Percentiles rank a stretch among this genome's conserved stretches.
These are phyloP conservation scores for Taurulus bubalis DNA, from an alignment of 2,113 vertebrate genomes.

Conservation along the genomic window DNA sequence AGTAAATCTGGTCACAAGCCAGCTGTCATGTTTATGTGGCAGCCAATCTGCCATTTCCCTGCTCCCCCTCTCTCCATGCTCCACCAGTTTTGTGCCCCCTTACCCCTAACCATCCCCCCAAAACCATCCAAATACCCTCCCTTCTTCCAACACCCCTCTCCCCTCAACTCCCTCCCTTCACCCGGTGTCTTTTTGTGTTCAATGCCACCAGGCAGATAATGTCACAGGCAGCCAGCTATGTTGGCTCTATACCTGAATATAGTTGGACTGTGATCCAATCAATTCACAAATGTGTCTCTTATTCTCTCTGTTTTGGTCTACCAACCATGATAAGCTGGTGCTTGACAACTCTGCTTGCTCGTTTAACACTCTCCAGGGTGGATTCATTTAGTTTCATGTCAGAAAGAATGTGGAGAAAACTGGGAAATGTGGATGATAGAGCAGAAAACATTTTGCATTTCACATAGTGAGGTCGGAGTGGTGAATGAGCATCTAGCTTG, in stretches of 20 bases:
- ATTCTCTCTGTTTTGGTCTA: not conserved
- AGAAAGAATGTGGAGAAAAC: not conserved
- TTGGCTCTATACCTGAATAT: not conserved
- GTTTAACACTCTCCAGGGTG: not conserved
- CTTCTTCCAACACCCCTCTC: slow-evolving; percentile 55
- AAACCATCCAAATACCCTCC: slow-evolving; percentile 28
- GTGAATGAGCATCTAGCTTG: not conserved
- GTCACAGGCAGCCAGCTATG: slow-evolving; percentile 6
- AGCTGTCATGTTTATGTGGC: slow-evolving; percentile 30
- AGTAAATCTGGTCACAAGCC: slow-evolving; percentile 2
- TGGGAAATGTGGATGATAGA: not conserved
- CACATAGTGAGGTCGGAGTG: not conserved
- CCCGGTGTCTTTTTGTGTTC: slow-evolving; percentile 42
- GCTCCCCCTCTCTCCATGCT: slow-evolving; percentile 9
- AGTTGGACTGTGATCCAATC: not conserved
- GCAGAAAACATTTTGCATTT: not conserved
- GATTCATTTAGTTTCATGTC: not conserved
- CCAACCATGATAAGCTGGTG: not conserved
- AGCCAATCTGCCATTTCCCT: slow-evolving; percentile 24
- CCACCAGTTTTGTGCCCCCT: slow-evolving; percentile 24
- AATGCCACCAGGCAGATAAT: slow-evolving; percentile 28
- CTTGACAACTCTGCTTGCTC: not conserved
- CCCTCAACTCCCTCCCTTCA: not conserved
- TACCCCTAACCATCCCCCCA: slow-evolving; percentile 29
- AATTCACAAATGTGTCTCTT: not conserved